Evolutionary conservation across 1,140 invertebrate species (phyloP), one percentile per base, ranked within the genome.

Genomic region (Eumaeus atala): DNA sequence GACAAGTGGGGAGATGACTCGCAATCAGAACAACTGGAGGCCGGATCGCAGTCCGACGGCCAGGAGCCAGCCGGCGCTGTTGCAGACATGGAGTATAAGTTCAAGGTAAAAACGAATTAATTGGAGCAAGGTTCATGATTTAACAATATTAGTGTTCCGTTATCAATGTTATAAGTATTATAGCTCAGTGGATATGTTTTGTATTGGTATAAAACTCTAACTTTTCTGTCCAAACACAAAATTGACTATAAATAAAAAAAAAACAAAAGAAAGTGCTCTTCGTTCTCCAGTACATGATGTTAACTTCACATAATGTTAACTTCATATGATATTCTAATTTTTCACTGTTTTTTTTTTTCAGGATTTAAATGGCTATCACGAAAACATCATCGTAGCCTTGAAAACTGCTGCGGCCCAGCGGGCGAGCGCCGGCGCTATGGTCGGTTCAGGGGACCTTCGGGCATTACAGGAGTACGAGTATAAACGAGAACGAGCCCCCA

Each of bases 321-420:
- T n/a, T n/a, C n/a, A n/a, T n/a, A n/a, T n/a, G n/a, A n/a, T 40
- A 12, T 12, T 40, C 21, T 14, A 42, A 48, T 38, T 51, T 4
- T 9, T 21, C 40, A 42, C 52, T 34, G 40, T 28, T 3, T 12
- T 11, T 11, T 35, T 92, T 1, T 86, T 97, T 9, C 95, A 96
- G 86, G 95, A 92, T 49, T 86, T 97, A 7, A 96, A 97, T 61
- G 96, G 95, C 3, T 98, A 97, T 78, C 96, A 97, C 71, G 96
- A 97, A 66, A 95, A 96, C 66, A 95, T 98, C 64, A 89, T 98
- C 47, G 95, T 96, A 74, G 95, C 95, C 9, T 74, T 98, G 62
- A 91, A 95, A 44, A 94, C 91, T 56, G 95, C 95, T 0, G 94
- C 94, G 11, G 90, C 89, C 1, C 93, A 95, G 66, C 90, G 92